Evolutionary conservation across 2,888 invertebrate genomes (phyloP).

Genomic region (Ptilodon capucinus): DNA sequence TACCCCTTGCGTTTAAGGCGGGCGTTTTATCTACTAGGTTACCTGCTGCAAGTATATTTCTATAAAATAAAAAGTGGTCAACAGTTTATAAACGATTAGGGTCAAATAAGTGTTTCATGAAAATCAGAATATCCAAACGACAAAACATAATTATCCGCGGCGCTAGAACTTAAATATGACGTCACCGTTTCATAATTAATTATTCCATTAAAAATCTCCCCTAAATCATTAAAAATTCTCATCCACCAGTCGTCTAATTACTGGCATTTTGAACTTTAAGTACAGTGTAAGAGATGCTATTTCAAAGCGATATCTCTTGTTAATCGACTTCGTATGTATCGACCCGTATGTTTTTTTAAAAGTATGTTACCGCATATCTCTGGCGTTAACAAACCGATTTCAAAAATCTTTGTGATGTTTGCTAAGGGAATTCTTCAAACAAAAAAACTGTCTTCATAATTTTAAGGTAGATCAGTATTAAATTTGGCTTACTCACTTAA

Average conservation of each 20-base stretch:
- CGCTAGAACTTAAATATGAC: constrained; percentile 30
- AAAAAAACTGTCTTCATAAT: too few species aligned
- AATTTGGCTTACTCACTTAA: too few species aligned
- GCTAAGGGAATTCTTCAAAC: too few species aligned
- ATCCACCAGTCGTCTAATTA: constrained; percentile 42
- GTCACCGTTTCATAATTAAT: constrained; percentile 52
- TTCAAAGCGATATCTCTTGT: not conserved
- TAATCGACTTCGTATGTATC: not conserved
- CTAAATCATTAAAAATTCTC: constrained; percentile 51
- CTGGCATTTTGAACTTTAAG: constrained; percentile 6
- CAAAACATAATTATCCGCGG: constrained; percentile 36
- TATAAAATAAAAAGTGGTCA: too few species aligned
- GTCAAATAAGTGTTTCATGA: too few species aligned
- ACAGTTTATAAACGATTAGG: too few species aligned
- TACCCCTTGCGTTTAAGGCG: too few species aligned
- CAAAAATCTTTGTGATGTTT: too few species aligned
- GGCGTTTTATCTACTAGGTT: too few species aligned
- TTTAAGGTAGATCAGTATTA: too few species aligned
- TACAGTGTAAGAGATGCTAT: constrained; percentile 13
- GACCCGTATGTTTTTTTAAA: not conserved
- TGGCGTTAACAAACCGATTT: not conserved
- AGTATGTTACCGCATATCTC: not conserved
- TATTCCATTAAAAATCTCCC: constrained; percentile 51
- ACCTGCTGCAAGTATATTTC: too few species aligned
- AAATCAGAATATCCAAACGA: constrained; percentile 27